phyloP scores from a whole-genome alignment of 2,888 invertebrate species.

The Pyralis farinalis region DNA sequence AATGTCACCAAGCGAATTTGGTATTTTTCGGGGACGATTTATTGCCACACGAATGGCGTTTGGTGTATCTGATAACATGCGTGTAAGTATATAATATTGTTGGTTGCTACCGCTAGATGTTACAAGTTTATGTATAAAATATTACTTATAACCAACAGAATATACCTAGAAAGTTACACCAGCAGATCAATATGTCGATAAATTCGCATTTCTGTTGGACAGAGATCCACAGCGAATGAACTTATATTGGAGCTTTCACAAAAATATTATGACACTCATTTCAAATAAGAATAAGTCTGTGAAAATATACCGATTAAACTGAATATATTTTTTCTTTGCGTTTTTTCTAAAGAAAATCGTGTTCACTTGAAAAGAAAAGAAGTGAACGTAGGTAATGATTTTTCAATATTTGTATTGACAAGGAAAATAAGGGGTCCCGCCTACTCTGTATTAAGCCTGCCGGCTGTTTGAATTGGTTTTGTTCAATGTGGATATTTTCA shows the following conservation, averaged over 20 bases:
- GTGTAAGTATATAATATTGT: too few species aligned
- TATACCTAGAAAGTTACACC: too few species aligned
- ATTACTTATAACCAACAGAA: too few species aligned
- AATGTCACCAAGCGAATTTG: too few species aligned
- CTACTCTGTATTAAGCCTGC: slow-evolving; percentile 27
- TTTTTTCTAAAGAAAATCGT: slow-evolving; percentile 41
- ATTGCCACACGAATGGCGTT: too few species aligned
- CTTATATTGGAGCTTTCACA: slow-evolving; percentile 15
- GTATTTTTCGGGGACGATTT: too few species aligned
- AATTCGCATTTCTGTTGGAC: too few species aligned
- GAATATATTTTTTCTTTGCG: slow-evolving; percentile 45
- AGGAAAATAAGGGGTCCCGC: slow-evolving; percentile 41
- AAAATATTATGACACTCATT: slow-evolving; percentile 25
- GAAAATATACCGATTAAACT: slow-evolving; percentile 40
- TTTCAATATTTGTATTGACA: slow-evolving; percentile 59
- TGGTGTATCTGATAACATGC: too few species aligned
- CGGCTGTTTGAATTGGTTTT: slow-evolving; percentile 28
- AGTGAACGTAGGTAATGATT: slow-evolving; percentile 51
- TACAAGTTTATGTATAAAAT: too few species aligned
- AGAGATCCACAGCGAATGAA: neutral
- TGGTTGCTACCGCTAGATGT: too few species aligned
- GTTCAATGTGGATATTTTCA: slow-evolving; percentile 7
- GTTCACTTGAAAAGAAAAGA: slow-evolving; percentile 48
- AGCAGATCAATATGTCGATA: too few species aligned
- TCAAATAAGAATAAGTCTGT: slow-evolving; percentile 33